phyloP scores from a whole-genome alignment of 2,797 vertebrate genomes.

The Anisognathus igniventris region DNA sequence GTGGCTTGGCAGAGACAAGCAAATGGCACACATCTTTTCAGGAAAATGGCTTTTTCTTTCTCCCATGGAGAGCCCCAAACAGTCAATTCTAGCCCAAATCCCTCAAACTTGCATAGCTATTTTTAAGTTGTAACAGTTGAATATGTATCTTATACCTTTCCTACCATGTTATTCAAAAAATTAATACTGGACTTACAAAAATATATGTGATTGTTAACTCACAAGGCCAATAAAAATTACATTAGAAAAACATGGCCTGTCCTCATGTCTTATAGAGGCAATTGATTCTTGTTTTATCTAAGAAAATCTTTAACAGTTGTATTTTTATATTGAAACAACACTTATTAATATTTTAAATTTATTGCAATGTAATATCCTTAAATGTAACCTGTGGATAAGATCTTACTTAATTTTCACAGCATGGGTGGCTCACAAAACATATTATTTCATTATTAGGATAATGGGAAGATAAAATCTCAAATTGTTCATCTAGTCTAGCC shows the following conservation, averaged over 20 bases:
- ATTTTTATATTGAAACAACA: background rate
- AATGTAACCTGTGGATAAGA: background rate
- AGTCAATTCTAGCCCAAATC: background rate
- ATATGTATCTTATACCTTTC: background rate
- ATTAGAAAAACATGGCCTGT: background rate
- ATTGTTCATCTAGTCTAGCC: background rate
- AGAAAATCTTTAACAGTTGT: background rate
- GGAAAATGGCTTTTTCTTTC: background rate
- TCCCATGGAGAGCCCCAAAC: background rate
- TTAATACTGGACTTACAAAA: background rate
- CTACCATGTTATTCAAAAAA: background rate
- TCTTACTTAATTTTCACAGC: background rate
- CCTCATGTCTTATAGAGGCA: background rate
- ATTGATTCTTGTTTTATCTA: background rate
- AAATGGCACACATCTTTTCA: background rate
- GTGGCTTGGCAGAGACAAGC: background rate
- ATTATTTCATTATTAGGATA: background rate
- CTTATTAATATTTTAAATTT: background rate
- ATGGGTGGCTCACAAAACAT: background rate
- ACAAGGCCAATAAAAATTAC: background rate
- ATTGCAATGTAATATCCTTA: background rate
- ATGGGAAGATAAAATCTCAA: background rate
- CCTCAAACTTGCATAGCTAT: background rate
- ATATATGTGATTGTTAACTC: background rate
- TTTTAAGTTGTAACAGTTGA: background rate